Percentiles rank a stretch among this genome's conserved stretches.
Conservation (phyloP, 2,797 vertebrate genomes). For the Lophotriccus pileatus region DNA sequence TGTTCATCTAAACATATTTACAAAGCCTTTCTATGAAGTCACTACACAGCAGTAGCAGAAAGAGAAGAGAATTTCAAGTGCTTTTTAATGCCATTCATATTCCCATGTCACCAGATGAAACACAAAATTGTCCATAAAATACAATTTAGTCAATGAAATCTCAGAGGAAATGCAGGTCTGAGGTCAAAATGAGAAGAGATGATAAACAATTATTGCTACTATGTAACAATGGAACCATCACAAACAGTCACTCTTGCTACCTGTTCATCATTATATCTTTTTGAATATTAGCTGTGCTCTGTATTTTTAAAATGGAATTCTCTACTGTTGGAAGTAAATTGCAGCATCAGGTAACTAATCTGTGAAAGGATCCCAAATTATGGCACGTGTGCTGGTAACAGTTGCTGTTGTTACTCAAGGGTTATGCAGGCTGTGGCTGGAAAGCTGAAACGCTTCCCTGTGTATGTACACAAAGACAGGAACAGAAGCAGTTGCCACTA, state of each 20-base stretch:
- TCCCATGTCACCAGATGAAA: background rate
- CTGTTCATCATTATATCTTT: background rate
- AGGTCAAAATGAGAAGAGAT: background rate
- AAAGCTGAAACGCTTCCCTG: background rate
- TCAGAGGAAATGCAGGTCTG: background rate
- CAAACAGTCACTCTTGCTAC: background rate
- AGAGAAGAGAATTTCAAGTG: background rate
- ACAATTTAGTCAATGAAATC: background rate
- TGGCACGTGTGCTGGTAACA: background rate
- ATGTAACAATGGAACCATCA: background rate
- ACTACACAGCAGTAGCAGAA: background rate
- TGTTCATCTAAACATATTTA: background rate
- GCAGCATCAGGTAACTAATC: background rate
- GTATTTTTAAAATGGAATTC: background rate
- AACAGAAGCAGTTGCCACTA: background rate
- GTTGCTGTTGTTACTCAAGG: background rate
- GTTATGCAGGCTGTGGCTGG: background rate
- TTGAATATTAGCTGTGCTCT: background rate
- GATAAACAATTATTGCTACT: background rate
- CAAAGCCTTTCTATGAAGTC: background rate
- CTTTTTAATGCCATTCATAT: background rate
- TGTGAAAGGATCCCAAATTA: background rate
- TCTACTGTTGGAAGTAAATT: background rate
- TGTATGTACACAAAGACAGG: background rate
- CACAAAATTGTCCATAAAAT: background rate